A percentile compares a stretch with the other conserved stretches of the same genome.
phyloP scores from a whole-genome alignment of 2,797 vertebrate genomes.

The Sternarchorhynchus goeldii region DNA sequence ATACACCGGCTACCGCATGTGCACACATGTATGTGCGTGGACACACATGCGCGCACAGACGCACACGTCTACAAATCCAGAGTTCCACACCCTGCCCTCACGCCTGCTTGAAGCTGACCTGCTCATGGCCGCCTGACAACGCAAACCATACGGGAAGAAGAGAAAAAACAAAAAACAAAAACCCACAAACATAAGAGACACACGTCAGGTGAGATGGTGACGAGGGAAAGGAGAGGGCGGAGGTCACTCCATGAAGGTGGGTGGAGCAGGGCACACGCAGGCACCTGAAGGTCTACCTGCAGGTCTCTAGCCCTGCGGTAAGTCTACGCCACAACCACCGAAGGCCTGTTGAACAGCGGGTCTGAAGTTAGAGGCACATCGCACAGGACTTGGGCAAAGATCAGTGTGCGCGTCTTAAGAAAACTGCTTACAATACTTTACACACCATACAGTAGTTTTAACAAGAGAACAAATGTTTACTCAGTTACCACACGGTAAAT shows the following conservation, averaged over 20 bases:
- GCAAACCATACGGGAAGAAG: slow-evolving; percentile 59
- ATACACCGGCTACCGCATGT: too few relatives aligned
- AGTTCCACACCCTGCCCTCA: slow-evolving; percentile 75
- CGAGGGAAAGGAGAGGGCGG: slow-evolving; percentile 25
- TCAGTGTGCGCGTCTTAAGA: background rate
- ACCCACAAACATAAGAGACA: slow-evolving; percentile 33
- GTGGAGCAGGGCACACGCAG: slow-evolving; percentile 57
- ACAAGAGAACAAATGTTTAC: too few relatives aligned
- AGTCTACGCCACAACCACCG: slow-evolving; percentile 70
- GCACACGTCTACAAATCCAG: slow-evolving; percentile 52
- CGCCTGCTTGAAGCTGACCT: slow-evolving; percentile 79
- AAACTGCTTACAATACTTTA: background rate
- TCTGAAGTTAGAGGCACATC: slow-evolving; percentile 52
- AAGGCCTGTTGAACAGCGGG: slow-evolving; percentile 66
- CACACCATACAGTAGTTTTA: background rate
- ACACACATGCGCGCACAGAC: slow-evolving; percentile 44
- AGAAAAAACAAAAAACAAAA: slow-evolving; percentile 29
- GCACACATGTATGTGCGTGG: slow-evolving; percentile 9
- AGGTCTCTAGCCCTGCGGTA: slow-evolving; percentile 60
- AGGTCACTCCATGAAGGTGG: slow-evolving; percentile 62
- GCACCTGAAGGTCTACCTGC: slow-evolving; percentile 72
- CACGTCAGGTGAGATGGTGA: slow-evolving; percentile 41
- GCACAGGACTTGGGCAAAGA: background rate
- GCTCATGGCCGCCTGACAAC: slow-evolving; percentile 65
- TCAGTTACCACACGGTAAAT: too few relatives aligned